Evolutionary conservation across 2,888 invertebrate genomes (phyloP).

Genomic region (Dichetophora obliterata): DNA sequence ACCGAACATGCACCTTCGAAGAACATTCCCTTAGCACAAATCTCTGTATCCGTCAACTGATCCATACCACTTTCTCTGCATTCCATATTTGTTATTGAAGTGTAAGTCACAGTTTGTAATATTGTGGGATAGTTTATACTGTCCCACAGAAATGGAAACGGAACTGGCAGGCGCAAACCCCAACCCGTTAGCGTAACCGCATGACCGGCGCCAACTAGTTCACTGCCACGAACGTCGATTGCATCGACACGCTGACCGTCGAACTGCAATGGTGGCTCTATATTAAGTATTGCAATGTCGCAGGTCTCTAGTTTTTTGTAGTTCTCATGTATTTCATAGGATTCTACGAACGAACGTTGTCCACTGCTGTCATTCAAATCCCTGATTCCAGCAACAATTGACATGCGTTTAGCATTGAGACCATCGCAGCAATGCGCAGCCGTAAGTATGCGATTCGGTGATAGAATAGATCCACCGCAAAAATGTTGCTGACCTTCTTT

Average conservation of each 20-base stretch:
- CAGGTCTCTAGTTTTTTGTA: conserved; percentile 60
- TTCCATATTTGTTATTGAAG: conserved; percentile 61
- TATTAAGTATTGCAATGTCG: conserved; percentile 64
- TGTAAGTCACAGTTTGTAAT: conserved; percentile 61
- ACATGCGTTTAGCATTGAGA: conserved; percentile 55
- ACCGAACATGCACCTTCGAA: conserved; percentile 64
- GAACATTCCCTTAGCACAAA: conserved; percentile 61
- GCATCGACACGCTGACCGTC: conserved; percentile 63
- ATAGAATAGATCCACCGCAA: conserved; percentile 67
- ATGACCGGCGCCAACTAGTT: conserved; percentile 54
- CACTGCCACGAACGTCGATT: conserved; percentile 59
- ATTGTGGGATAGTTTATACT: conserved; percentile 58
- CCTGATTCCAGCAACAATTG: conserved; percentile 61
- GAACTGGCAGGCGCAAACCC: conserved; percentile 62
- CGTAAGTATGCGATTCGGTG: conserved; percentile 60
- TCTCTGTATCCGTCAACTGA: conserved; percentile 62
- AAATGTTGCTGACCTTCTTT: conserved; percentile 54
- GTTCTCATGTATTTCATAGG: conserved; percentile 61
- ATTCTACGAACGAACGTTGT: conserved; percentile 54
- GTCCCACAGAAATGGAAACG: conserved; percentile 56
- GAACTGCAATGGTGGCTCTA: conserved; percentile 56
- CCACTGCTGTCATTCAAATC: conserved; percentile 51
- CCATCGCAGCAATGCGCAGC: conserved; percentile 67
- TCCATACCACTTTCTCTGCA: conserved; percentile 59
- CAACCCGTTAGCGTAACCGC: conserved; percentile 66